Percentiles rank a stretch among this genome's conserved stretches.
Conservation (phyloP, 1,140 invertebrate species). For the Subanguina moxae region DNA sequence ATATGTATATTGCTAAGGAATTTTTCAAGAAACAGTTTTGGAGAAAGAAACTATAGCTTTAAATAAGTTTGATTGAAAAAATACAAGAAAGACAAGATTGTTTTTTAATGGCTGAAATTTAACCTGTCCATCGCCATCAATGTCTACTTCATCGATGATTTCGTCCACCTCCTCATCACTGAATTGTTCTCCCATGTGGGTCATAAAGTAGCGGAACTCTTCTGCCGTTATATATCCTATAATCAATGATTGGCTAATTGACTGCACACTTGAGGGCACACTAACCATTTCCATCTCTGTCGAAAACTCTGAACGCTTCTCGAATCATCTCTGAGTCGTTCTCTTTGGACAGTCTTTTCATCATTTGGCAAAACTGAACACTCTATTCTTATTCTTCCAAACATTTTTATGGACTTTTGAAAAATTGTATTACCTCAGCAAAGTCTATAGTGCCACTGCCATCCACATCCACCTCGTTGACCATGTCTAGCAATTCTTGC, state of each 20-base stretch:
- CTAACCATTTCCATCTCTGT: constrained; percentile 57
- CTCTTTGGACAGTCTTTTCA: constrained; percentile 41
- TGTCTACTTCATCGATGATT: constrained; percentile 59
- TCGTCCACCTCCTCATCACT: constrained; percentile 58
- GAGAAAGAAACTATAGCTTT: too few relatives aligned
- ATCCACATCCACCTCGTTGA: constrained; percentile 58
- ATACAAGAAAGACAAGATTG: too few relatives aligned
- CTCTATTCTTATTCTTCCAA: constrained; percentile 59
- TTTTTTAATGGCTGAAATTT: too few relatives aligned
- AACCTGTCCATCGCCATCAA: constrained; percentile 59
- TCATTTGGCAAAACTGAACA: background rate
- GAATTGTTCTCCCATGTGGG: constrained; percentile 59
- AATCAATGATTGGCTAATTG: background rate
- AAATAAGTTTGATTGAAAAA: too few relatives aligned
- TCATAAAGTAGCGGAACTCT: constrained; percentile 57
- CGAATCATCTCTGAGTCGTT: constrained; percentile 59
- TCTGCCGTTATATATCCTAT: background rate
- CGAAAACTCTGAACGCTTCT: constrained; percentile 58
- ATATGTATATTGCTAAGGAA: too few relatives aligned
- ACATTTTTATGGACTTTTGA: constrained; percentile 60
- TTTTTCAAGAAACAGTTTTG: too few relatives aligned
- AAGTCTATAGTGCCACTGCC: constrained; percentile 58
- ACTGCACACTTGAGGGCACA: constrained; percentile 55
- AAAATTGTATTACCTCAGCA: too few relatives aligned
- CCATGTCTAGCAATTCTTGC: constrained; percentile 59